Base-by-base conservation (phyloP, 2,113 vertebrate species). In the Calidris pygmaea region DNA sequence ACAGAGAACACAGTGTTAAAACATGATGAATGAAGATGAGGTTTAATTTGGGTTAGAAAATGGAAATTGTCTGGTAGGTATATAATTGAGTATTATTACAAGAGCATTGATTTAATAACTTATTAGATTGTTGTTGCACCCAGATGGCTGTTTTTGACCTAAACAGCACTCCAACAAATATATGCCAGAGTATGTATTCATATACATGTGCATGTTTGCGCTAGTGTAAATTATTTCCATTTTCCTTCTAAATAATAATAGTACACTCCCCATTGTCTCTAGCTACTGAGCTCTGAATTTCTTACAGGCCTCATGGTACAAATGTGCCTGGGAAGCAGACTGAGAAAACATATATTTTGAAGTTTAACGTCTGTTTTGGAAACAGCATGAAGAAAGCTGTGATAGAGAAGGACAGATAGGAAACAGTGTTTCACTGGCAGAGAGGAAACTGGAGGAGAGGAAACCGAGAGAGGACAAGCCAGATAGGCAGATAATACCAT, bases 181-280 rank as follows among this genome's bases (percentile, higher is more conserved):
- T 2, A 68, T 27, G n/a, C 1, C 1, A 24, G 7, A 26, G 3
- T n/a, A 45, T 34, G 24, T 32, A n/a, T 12, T 75, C 7, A 52
- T 1, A 67, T 30, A 52, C 8, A 35, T 10, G 3, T 35, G 9
- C 0, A 0, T 34, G 10, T 12, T 34, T 30, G 3, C 29, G 7
- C 39, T 74, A 50, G 7, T 12, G 5, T 9, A 66, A 68, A 59
- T 62, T 26, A 63, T 45, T 77, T 55, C 1, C 5, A 34, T 87
- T 58, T 77, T 77, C 17, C 12, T 84, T 80, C 9, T 50, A 45
- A 62, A 71, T 55, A 86, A 35, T 10, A 68, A 52, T 24, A 37
- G 1, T 17, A 41, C 27, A 6, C 6, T 47, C 12, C 16, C 4
- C 1, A 18, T n/a, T 93, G 24, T 35, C 41, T 80, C 9, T 55